Percentiles rank a stretch among this genome's conserved stretches.
These are phyloP conservation scores for Melanostoma mellinum DNA, from an alignment of 2,888 invertebrate genomes.

Conservation along the genomic window DNA sequence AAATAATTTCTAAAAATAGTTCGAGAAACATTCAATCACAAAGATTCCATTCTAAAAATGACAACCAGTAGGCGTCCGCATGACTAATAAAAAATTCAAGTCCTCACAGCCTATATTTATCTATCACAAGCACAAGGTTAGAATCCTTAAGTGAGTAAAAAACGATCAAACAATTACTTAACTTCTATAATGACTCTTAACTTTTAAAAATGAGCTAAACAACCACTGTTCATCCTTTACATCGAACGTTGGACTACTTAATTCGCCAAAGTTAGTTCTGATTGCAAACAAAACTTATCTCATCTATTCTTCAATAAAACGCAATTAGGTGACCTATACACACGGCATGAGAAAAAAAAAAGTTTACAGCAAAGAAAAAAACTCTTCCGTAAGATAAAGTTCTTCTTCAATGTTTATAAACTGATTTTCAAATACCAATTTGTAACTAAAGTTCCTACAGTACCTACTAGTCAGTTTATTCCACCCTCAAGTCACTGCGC, in stretches of 20 bases:
- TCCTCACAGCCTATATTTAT: too few species aligned
- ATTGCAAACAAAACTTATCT: slow-evolving; percentile 15
- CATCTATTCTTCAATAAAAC: slow-evolving; percentile 26
- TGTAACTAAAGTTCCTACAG: slow-evolving; percentile 46
- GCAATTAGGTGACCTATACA: slow-evolving; percentile 26
- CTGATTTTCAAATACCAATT: slow-evolving; percentile 69
- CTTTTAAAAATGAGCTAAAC: too few species aligned
- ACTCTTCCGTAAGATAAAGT: slow-evolving; percentile 27
- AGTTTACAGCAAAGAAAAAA: background rate
- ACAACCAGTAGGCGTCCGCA: too few species aligned
- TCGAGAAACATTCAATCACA: too few species aligned
- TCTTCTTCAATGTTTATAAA: slow-evolving; percentile 52
- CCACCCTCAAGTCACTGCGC: slow-evolving; percentile 19
- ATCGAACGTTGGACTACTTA: slow-evolving; percentile 6
- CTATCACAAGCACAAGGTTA: too few species aligned
- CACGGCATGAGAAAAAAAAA: background rate
- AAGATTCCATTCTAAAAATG: too few species aligned
- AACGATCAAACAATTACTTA: too few species aligned
- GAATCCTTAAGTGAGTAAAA: too few species aligned
- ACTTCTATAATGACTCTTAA: too few species aligned
- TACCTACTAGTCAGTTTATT: background rate
- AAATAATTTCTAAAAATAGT: too few species aligned
- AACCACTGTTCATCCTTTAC: background rate
- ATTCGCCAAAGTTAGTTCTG: background rate
- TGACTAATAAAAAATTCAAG: too few species aligned